Conservation (phyloP, 2,797 vertebrate species). For the Lacerta agilis region DNA sequence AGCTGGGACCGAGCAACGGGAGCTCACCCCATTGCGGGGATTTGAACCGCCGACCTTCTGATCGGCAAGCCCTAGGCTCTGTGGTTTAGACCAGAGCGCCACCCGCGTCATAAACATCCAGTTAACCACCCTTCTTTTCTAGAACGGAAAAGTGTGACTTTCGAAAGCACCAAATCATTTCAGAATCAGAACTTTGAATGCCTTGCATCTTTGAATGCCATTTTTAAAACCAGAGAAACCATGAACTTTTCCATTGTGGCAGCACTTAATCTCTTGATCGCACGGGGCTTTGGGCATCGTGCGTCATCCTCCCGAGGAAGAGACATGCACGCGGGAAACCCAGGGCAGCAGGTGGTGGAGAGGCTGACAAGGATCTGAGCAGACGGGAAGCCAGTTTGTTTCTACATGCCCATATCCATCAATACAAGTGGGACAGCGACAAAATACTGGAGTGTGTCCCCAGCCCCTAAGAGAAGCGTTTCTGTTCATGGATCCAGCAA, state of each 20-base stretch:
- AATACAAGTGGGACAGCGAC: no score
- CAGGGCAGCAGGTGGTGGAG: background rate
- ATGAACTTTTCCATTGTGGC: background rate
- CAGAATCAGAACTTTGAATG: background rate
- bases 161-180: constrained; percentile 30
- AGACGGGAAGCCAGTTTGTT: no score
- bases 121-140: background rate
- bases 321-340: no score
- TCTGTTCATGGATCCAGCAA: no score
- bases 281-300: background rate
- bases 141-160: background rate
- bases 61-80: no score
- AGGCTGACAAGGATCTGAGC: background rate
- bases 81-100: no score
- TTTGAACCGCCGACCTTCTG: no score
- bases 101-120: background rate
- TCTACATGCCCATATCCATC: no score
- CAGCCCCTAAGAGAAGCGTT: no score
- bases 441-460: no score
- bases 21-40: no score
- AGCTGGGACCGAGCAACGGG: no score
- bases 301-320: background rate
- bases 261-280: background rate
- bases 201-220: background rate
- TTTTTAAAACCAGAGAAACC: background rate